Base-by-base conservation (phyloP, 1,140 invertebrate genomes). In the Calycopis cecrops region DNA sequence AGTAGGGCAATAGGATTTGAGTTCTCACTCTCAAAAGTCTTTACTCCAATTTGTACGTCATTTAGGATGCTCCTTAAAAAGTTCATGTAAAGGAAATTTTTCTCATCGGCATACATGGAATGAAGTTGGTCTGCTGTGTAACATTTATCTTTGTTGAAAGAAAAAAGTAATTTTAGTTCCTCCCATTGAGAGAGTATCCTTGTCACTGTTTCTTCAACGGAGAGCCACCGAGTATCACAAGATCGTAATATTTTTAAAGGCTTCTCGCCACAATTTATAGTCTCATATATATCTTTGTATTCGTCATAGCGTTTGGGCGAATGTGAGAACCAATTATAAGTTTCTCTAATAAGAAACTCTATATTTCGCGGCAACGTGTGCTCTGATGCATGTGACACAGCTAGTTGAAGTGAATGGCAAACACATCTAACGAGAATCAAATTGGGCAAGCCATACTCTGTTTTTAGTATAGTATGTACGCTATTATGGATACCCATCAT, bases 151-250 rank as follows among this genome's bases (percentile, higher is more conserved):
- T n/a, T n/a, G n/a, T n/a, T n/a, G n/a, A n/a, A n/a, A n/a, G n/a
- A 55, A 51, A 64, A 64, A 60, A 42, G 55, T 18, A 60, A 49
- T 49, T 58, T 60, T 52, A 63, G 38, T 44, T 63, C 58, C 48
- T 64, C 44, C 61, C 53, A 63, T 35, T 67, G 65, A 16, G 49
- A 16, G 10, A 67, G 47, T 12, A 63, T 67, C 34, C 53, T 61
- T 8, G n/a, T 10, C 9, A 69, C 52, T 21, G 63, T 49, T 47
- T 33, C 44, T 59, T 65, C 58, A 37, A 65, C 51, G 0, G 63
- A 69, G 3, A 69, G 44, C 66, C 59, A 65, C 0, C 60, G 60
- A 4, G 59, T 69, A 10, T 62, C 51, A 59, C 57, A 64, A 1
- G 8, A 1, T 50, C 10, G 21, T 35, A 64, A 52, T 0, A 65